Percentiles rank a stretch among this genome's conserved stretches.
Conservation (phyloP, 2,888 invertebrate species). For the Aphelenchoides bicaudatus region DNA sequence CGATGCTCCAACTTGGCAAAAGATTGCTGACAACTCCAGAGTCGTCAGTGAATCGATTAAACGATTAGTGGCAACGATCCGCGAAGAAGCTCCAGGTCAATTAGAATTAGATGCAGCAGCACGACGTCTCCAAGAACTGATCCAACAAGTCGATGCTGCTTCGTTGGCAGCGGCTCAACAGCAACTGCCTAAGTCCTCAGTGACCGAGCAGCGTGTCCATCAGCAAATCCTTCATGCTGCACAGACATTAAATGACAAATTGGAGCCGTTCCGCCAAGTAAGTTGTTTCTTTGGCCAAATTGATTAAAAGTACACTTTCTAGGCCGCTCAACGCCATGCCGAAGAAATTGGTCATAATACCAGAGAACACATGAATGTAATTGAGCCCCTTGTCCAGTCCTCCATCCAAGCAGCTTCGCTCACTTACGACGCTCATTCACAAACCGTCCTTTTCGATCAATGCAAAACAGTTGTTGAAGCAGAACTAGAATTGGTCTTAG, state of each 20-base stretch:
- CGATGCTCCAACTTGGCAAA: slow-evolving; percentile 89
- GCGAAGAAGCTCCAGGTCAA: slow-evolving; percentile 92
- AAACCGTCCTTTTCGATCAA: slow-evolving; percentile 81
- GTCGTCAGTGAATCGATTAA: slow-evolving; percentile 94
- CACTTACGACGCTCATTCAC: slow-evolving; percentile 76
- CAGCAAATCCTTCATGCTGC: slow-evolving; percentile 77
- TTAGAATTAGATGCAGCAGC: slow-evolving; percentile 77
- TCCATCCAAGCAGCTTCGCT: slow-evolving; percentile 68
- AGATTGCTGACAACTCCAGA: slow-evolving; percentile 86
- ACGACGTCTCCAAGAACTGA: slow-evolving; percentile 73
- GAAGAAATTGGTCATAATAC: slow-evolving; percentile 85
- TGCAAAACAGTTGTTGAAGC: slow-evolving; percentile 90
- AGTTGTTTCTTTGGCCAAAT: too few relatives aligned
- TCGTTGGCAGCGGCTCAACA: slow-evolving; percentile 83
- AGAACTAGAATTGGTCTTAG: slow-evolving; percentile 74
- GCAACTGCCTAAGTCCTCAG: slow-evolving; percentile 67
- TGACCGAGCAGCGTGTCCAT: slow-evolving; percentile 63
- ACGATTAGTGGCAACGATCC: slow-evolving; percentile 77
- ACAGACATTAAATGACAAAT: slow-evolving; percentile 76
- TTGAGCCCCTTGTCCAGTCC: slow-evolving; percentile 79
- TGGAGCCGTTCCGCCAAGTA: slow-evolving; percentile 79
- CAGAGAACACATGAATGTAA: slow-evolving; percentile 63
- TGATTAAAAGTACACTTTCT: too few relatives aligned
- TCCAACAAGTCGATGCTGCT: slow-evolving; percentile 76
- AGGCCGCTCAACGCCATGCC: slow-evolving; percentile 79